Evolutionary conservation across 2,113 vertebrate genomes (phyloP).

Genomic region (Sinocyclocheilus grahami): DNA sequence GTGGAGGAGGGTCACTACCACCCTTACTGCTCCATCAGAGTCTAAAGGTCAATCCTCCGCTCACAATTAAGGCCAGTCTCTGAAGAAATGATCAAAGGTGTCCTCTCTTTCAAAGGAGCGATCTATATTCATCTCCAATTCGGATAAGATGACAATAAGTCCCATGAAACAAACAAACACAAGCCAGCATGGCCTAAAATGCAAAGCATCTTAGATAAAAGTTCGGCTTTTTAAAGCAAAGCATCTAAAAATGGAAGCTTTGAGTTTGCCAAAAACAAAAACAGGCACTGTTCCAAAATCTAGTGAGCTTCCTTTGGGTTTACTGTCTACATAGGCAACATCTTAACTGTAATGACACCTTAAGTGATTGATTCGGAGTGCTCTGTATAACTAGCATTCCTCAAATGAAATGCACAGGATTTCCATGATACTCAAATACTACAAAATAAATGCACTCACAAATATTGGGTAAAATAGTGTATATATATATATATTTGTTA

Average conservation of each 20-base stretch:
- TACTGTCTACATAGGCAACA: not conserved
- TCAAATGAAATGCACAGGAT: not conserved
- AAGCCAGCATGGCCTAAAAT: constrained; percentile 10
- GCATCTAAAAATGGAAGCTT: constrained; percentile 28
- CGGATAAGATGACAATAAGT: constrained; percentile 19
- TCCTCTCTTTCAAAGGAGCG: not conserved
- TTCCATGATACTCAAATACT: not conserved
- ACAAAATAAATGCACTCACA: too few relatives aligned
- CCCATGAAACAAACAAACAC: not conserved
- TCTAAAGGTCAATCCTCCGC: not conserved
- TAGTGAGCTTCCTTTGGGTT: not conserved
- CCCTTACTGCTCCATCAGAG: not conserved
- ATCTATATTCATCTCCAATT: constrained; percentile 38
- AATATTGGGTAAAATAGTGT: too few relatives aligned
- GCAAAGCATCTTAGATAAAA: not conserved
- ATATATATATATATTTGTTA: too few relatives aligned
- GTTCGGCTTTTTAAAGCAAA: constrained; percentile 25
- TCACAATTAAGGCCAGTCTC: constrained; percentile 14
- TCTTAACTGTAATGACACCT: not conserved
- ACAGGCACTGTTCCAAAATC: not conserved
- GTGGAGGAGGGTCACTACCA: constrained; percentile 32
- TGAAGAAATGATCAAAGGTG: constrained; percentile 41
- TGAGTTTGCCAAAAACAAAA: constrained; percentile 23
- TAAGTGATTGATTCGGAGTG: not conserved
- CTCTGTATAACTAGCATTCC: not conserved